phyloP scores from a whole-genome alignment of 2,888 invertebrate species.

The Scotopteryx bipunctaria region DNA sequence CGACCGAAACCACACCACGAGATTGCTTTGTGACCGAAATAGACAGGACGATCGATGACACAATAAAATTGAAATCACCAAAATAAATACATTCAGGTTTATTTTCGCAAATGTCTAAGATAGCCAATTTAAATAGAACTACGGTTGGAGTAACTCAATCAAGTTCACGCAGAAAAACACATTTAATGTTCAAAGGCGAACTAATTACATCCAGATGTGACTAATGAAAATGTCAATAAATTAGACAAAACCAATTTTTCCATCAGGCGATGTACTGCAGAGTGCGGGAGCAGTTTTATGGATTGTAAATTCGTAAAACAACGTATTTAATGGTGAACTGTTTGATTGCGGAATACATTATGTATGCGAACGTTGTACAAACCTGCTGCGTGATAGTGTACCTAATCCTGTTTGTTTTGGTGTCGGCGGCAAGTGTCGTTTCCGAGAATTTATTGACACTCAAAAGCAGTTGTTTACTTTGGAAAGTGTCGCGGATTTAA shows the following conservation, averaged over 20 bases:
- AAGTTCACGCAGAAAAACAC: conserved; percentile 24
- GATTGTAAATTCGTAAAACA: conserved; percentile 18
- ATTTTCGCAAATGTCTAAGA: conserved; percentile 6
- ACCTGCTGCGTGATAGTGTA: not conserved
- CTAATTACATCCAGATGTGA: conserved; percentile 31
- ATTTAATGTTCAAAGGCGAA: conserved; percentile 22
- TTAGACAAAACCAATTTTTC: conserved; percentile 24
- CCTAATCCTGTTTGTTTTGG: conserved; percentile 16
- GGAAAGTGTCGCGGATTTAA: conserved; percentile 7
- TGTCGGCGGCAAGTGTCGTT: conserved; percentile 7
- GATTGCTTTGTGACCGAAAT: conserved; percentile 10
- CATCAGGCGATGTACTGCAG: conserved; percentile 11
- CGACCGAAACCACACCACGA: not conserved
- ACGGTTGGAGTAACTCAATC: conserved; percentile 24
- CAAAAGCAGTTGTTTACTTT: conserved; percentile 16
- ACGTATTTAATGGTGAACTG: conserved; percentile 17
- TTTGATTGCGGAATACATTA: conserved; percentile 1
- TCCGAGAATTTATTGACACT: conserved; percentile 13
- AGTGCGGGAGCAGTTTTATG: conserved; percentile 8
- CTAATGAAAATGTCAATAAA: conserved; percentile 24
- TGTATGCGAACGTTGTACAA: conserved; percentile 6
- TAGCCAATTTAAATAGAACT: conserved; percentile 14
- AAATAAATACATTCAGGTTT: conserved; percentile 4
- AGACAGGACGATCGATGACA: conserved; percentile 8
- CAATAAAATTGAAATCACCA: conserved; percentile 13